A percentile compares a stretch with the other conserved stretches of the same genome.
These are phyloP conservation scores for Notocelia uddmanniana DNA, from an alignment of 2,888 invertebrate genomes.

Conservation along the genomic window DNA sequence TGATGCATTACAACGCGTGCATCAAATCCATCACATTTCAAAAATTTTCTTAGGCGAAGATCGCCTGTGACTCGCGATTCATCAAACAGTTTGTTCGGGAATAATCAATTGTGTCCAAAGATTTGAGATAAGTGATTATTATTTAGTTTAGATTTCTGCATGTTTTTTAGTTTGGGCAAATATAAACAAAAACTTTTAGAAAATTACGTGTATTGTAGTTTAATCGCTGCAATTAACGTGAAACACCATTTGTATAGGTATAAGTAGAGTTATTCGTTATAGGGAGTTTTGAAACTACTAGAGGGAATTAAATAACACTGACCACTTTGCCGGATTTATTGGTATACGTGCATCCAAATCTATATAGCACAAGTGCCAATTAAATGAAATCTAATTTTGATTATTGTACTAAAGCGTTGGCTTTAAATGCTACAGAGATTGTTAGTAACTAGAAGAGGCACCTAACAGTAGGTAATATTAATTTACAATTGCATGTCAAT, in stretches of 20 bases:
- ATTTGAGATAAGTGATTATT: conserved; percentile 50
- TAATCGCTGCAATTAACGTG: too few species aligned
- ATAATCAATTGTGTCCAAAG: conserved; percentile 50
- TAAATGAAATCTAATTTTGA: conserved; percentile 79
- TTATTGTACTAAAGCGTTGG: conserved; percentile 72
- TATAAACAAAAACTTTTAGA: background rate
- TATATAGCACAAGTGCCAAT: conserved; percentile 64
- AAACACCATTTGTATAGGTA: too few species aligned
- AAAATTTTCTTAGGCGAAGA: conserved; percentile 3
- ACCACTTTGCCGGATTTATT: background rate
- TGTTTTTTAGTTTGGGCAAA: background rate
- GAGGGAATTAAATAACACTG: background rate
- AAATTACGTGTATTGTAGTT: background rate
- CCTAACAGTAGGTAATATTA: background rate
- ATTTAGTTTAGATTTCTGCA: conserved; percentile 51
- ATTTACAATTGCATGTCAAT: too few species aligned
- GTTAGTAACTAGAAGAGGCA: conserved; percentile 53
- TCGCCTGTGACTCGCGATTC: conserved; percentile 57
- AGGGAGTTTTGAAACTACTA: background rate
- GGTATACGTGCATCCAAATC: background rate
- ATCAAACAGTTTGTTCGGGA: conserved; percentile 61
- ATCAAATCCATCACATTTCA: conserved; percentile 70
- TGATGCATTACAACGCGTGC: conserved; percentile 72
- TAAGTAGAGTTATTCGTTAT: background rate
- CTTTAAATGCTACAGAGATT: conserved; percentile 60